Conservation (phyloP, 64 coral and sea anemone species). For the Anthopleura sola region DNA sequence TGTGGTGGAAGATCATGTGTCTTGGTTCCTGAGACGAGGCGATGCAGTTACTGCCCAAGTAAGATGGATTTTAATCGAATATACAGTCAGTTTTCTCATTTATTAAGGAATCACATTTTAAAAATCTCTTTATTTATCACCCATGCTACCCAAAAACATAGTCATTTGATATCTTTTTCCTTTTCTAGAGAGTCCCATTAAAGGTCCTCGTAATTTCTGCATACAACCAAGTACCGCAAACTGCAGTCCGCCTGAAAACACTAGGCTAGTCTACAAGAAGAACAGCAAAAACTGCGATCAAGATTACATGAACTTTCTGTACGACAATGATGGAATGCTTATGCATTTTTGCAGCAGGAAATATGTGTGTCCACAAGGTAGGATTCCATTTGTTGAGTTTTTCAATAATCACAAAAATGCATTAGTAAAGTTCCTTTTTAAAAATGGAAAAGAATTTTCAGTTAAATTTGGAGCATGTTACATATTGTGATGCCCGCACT, state of each 20-base stretch:
- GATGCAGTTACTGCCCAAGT: slow-evolving; percentile 29
- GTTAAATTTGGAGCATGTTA: too few species aligned
- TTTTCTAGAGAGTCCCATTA: slow-evolving; percentile 33
- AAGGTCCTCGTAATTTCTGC: background rate
- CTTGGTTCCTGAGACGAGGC: background rate
- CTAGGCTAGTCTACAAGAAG: slow-evolving; percentile 14
- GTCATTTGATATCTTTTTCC: background rate
- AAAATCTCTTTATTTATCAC: too few species aligned
- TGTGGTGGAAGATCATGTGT: slow-evolving; percentile 34
- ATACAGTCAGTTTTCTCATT: too few species aligned
- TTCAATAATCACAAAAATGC: too few species aligned
- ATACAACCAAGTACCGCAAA: slow-evolving; percentile 14
- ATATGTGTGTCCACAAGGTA: slow-evolving; percentile 46
- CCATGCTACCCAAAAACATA: too few species aligned
- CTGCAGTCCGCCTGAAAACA: slow-evolving; percentile 31
- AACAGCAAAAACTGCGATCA: slow-evolving; percentile 5
- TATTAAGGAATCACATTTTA: background rate
- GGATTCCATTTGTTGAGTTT: background rate
- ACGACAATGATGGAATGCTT: background rate
- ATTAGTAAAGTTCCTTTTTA: too few species aligned
- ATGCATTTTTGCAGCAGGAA: slow-evolving; percentile 41
- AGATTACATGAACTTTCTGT: slow-evolving; percentile 38
- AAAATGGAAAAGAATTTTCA: too few species aligned
- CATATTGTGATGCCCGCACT: too few species aligned
- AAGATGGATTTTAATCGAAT: background rate